Percentiles rank a stretch among this genome's conserved stretches.
These are phyloP conservation scores for Drosophila nannoptera DNA, from an alignment of 1,140 invertebrate species.

Conservation along the genomic window DNA sequence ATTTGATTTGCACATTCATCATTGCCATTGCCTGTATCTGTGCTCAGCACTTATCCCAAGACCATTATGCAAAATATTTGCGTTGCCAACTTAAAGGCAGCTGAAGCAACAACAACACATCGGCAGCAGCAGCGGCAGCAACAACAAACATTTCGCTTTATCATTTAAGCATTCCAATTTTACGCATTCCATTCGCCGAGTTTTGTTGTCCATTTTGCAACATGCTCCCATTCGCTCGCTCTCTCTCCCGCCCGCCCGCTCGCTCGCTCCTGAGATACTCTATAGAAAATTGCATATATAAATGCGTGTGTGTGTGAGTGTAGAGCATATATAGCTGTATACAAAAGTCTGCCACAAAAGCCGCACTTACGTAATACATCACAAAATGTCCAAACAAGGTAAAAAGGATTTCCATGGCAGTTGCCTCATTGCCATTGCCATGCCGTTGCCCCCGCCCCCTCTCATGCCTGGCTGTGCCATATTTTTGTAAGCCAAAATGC, in stretches of 20 bases:
- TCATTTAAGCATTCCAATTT: slow-evolving; percentile 69
- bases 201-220: slow-evolving; percentile 50
- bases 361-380: slow-evolving; percentile 76
- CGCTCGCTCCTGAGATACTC: slow-evolving; percentile 17
- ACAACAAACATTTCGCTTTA: slow-evolving; percentile 42
- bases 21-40: slow-evolving; percentile 30
- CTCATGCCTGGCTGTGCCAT: slow-evolving; percentile 37
- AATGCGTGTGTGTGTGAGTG: not conserved
- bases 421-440: slow-evolving; percentile 42
- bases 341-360: slow-evolving; percentile 62
- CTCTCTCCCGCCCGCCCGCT: slow-evolving; percentile 28
- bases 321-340: slow-evolving; percentile 2
- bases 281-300: slow-evolving; percentile 35
- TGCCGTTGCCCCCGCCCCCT: slow-evolving; percentile 2
- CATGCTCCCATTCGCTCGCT: not conserved
- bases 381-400: slow-evolving; percentile 75
- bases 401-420: slow-evolving; percentile 67
- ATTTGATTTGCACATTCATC: slow-evolving; percentile 40
- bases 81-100: slow-evolving; percentile 62
- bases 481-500: slow-evolving; percentile 77
- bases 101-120: slow-evolving; percentile 12
- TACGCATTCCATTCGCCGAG: slow-evolving; percentile 45
- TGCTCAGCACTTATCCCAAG: slow-evolving; percentile 17
- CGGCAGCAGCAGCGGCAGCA: slow-evolving; percentile 3
- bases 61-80: slow-evolving; percentile 52